These are phyloP conservation scores for Zaprionus camerounensis DNA, from an alignment of 1,140 invertebrate species.

Conservation along the genomic window DNA sequence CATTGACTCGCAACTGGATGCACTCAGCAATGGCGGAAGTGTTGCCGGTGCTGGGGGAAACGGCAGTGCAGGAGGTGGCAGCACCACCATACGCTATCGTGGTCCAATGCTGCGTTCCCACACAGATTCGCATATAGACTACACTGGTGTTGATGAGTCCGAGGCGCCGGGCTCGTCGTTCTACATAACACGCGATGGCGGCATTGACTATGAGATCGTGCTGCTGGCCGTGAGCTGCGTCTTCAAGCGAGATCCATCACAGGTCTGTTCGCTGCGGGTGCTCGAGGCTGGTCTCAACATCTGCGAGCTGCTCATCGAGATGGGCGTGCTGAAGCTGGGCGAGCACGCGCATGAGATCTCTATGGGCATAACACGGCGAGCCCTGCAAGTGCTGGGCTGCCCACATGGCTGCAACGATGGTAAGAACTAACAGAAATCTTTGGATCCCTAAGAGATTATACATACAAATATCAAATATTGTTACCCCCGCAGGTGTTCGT, in stretches of 20 bases:
- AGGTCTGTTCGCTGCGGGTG: constrained; percentile 91
- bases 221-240: constrained; percentile 95
- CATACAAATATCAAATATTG: not conserved
- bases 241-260: constrained; percentile 89
- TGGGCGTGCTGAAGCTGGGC: constrained; percentile 91
- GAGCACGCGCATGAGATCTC: constrained; percentile 85
- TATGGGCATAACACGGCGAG: constrained; percentile 87
- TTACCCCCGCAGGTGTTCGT: constrained; percentile 86
- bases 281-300: constrained; percentile 96
- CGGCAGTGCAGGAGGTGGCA: constrained; percentile 65
- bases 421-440: constrained; percentile 16
- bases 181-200: constrained; percentile 98
- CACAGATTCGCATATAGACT: constrained; percentile 97
- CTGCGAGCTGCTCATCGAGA: constrained; percentile 94
- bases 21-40: constrained; percentile 87
- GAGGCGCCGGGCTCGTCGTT: constrained; percentile 95
- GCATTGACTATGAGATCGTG: constrained; percentile 95
- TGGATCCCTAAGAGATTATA: constrained; percentile 39
- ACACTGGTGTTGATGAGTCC: constrained; percentile 90
- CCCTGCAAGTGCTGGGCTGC: constrained; percentile 95
- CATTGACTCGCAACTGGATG: constrained; percentile 91
- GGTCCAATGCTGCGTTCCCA: constrained; percentile 91
- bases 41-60: constrained; percentile 65
- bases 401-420: constrained; percentile 91
- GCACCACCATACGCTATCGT: constrained; percentile 68